Evolutionary conservation across 2,888 invertebrate genomes (phyloP).

Genomic region (Aquatica leii): DNA sequence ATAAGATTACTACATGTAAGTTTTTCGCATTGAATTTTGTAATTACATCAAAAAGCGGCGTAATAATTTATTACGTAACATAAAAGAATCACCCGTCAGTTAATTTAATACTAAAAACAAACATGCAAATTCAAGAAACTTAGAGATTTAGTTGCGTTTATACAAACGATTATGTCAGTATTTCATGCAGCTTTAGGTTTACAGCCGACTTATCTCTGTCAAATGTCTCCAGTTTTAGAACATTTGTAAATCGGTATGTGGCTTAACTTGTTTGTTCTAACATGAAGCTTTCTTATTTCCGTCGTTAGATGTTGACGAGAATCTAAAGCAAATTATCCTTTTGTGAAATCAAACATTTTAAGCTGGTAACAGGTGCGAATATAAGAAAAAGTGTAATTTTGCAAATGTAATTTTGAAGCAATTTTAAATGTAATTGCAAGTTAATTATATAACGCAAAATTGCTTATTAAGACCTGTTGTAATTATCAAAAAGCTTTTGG

Average conservation of each 20-base stretch:
- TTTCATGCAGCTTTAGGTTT: constrained; percentile 37
- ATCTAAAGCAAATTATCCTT: constrained; percentile 23
- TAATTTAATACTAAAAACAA: constrained; percentile 2
- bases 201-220: constrained; percentile 36
- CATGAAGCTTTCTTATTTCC: constrained; percentile 8
- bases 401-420: constrained; percentile 5
- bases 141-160: constrained; percentile 37
- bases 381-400: constrained; percentile 6
- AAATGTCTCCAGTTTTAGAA: constrained; percentile 31
- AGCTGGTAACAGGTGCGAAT: constrained; percentile 8
- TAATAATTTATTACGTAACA: constrained; percentile 4
- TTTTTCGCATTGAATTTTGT: not conserved
- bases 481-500: constrained; percentile 27
- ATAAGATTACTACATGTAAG: not conserved
- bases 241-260: constrained; percentile 28
- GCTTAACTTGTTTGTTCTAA: constrained; percentile 26
- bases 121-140: constrained; percentile 38
- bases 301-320: constrained; percentile 13
- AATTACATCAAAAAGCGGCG: not conserved
- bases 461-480: constrained; percentile 7
- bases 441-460: not conserved
- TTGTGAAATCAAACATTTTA: constrained; percentile 14
- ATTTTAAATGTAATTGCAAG: constrained; percentile 2
- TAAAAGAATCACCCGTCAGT: not conserved
- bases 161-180: constrained; percentile 39